phyloP scores from a whole-genome alignment of 2,797 vertebrate species.

The Pantherophis alleghaniensis region DNA sequence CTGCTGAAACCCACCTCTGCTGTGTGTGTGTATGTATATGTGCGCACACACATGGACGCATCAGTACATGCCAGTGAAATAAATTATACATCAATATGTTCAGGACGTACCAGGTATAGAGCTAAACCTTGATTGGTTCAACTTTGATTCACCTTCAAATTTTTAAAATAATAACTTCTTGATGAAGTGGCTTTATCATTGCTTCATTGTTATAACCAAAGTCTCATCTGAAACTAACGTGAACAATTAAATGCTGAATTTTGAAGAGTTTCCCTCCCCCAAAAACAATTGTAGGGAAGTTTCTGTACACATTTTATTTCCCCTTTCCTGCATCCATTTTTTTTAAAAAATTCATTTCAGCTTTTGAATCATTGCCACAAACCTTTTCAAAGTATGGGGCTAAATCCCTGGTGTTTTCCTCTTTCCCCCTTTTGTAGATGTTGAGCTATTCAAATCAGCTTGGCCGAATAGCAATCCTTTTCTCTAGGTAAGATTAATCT shows the following conservation, averaged over 20 bases:
- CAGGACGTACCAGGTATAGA: neutral
- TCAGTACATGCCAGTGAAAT: neutral
- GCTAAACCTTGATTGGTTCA: neutral
- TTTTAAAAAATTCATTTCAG: neutral
- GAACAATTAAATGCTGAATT: neutral
- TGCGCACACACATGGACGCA: too few relatives aligned
- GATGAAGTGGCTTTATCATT: neutral
- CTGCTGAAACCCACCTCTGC: too few relatives aligned
- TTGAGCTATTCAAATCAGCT: conserved; percentile 54
- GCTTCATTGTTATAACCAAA: neutral
- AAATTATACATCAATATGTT: neutral
- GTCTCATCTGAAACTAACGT: neutral
- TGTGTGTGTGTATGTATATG: neutral
- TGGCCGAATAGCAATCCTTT: conserved; percentile 66
- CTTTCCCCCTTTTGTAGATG: conserved; percentile 60
- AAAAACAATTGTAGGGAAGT: neutral
- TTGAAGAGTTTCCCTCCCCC: neutral
- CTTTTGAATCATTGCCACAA: neutral
- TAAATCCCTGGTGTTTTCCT: neutral
- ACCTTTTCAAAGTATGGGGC: neutral
- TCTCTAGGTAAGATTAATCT: conserved; percentile 73
- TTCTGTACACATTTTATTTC: neutral
- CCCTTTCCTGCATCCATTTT: neutral
- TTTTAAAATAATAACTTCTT: neutral
- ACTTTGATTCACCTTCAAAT: neutral